Base-by-base conservation (phyloP, 2,113 vertebrate genomes). In the Maccullochella peelii region DNA sequence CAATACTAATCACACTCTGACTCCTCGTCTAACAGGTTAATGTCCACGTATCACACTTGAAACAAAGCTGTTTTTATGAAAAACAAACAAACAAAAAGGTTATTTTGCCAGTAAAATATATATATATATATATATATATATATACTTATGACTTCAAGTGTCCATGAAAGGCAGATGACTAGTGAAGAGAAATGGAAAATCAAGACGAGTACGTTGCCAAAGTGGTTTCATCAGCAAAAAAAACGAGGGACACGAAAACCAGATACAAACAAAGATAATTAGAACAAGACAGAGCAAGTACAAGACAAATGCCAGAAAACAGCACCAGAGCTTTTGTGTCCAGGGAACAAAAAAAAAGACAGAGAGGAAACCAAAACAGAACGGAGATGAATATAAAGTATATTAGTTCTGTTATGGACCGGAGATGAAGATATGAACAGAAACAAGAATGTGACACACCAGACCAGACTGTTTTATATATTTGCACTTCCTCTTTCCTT, bases 251-350 rank as follows among this genome's bases (percentile, higher is more conserved):
- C 62, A 50, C n/a, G 12, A 50, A 76, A 68, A 52, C 2, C 58
- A 77, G 18, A 49, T 15, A 25, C 21, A 73, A 84, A 84, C 68
- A 66, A 25, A 15, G 65, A 86, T 80, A 73, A 86, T 86, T 68
- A 54, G 33, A 86, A 77, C 76, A 83, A 86, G 80, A 69, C 71
- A 14, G n/a, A 83, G 63, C 40, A 33, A 40, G 66, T 11, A 14
- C 21, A 36, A 38, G 66, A 62, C 44, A 8, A 52, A 25, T 7
- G 8, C 67, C 67, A 77, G 0, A 0, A 58, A 70, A 77, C 44
- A 7, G 50, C 0, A 23, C 59, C 76, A 84, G 63, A 57, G 57
- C 42, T 49, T 72, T 67, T 67, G 59, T 38, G 25, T 58, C 33
- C 38, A 3, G 25, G 36, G 16, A 82, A 25, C 0, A 33, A 33